Base-by-base conservation (phyloP, 2,888 invertebrate genomes). In the Stenoptilia bipunctidactyla region DNA sequence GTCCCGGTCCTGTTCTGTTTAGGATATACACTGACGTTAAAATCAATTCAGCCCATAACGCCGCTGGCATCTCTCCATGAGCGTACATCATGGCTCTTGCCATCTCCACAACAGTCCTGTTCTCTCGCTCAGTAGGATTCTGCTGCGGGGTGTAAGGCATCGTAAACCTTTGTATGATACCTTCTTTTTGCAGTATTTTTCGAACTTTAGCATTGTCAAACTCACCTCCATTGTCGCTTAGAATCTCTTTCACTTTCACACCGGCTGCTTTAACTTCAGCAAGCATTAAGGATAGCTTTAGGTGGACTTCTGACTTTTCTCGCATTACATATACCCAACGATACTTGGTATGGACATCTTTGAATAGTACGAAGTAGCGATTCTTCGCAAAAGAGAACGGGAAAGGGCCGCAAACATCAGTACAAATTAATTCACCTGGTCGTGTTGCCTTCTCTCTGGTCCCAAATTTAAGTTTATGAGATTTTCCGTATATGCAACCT, bases 131-230 rank as follows among this genome's bases (percentile, higher is more conserved):
- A 39, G 33, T 33, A 8, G 5, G 15, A 39, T 39, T 39, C 33
- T 39, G 39, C 15, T 39, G 5, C 15, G 39, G 39, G 12, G 39
- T 39, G 15, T 39, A 39, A 15, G 39, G 34, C 39, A 39, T 39
- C 2, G 15, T 15, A 3, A 20, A 20, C 20, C 20, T 20, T 20
- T 20, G 20, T 8, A 5, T 20, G 20, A 3, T 20, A 20, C 4
- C 20, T 5, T 20, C 4, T 20, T 20, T 34, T 15, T 34, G 33
- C 13, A 15, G 33, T 39, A 14, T 34, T 1, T 39, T 14, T 33
- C 2, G 33, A 13, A 15, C 15, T 12, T 15, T n/a, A n/a, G 10
- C 9, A 14, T 39, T 39, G 34, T 39, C 34, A 12, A 39, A 39
- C 15, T 39, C 39, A 4, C 39, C 34, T 34, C 39, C 34, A 15